Evolutionary conservation across 1,140 invertebrate species (phyloP).

Genomic region (Laodelphax striatellus): DNA sequence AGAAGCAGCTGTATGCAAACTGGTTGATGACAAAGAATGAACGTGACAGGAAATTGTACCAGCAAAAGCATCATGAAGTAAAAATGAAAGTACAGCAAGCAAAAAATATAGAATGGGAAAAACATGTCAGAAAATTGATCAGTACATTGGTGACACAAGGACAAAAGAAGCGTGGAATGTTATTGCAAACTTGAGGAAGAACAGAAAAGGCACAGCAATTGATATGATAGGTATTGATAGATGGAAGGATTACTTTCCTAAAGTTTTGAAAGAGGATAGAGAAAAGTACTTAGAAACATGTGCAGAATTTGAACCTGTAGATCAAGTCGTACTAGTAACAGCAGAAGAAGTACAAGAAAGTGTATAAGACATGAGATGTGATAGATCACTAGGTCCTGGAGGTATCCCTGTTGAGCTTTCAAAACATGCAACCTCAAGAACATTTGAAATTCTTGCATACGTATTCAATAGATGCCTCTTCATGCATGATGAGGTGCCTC

Average conservation of each 20-base stretch:
- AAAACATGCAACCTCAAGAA: not conserved
- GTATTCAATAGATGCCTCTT: not conserved
- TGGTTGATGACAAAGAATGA: not conserved
- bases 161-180: not conserved
- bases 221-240: no score
- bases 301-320: not conserved
- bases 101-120: not conserved
- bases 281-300: not conserved
- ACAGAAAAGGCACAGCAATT: not conserved
- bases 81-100: not conserved
- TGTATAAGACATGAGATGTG: not conserved
- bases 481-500: not conserved
- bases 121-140: not conserved
- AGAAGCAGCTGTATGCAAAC: no score
- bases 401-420: no score
- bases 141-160: not conserved
- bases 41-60: conserved; percentile 15
- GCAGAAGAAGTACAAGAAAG: not conserved
- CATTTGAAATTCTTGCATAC: not conserved
- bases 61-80: conserved; percentile 6
- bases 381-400: not conserved
- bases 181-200: not conserved
- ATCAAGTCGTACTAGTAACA: not conserved
- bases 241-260: not conserved
- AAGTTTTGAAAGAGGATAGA: not conserved